Evolutionary conservation across 2,797 vertebrate species (phyloP).

Genomic region (Acrocephalus scirpaceus): DNA sequence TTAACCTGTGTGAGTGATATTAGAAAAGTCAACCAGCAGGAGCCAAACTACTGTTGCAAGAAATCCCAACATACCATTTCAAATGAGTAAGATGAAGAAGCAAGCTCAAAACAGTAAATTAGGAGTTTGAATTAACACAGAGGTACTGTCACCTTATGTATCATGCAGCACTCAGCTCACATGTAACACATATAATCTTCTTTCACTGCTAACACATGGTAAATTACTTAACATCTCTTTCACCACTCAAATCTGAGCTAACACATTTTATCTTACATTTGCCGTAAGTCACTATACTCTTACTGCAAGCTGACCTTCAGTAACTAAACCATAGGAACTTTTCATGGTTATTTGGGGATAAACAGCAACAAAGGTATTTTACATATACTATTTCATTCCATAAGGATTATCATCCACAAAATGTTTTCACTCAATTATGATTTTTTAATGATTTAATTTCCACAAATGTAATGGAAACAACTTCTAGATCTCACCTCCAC

Average conservation of each 20-base stretch:
- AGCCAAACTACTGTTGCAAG: background rate
- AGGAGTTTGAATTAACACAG: background rate
- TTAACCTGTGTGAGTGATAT: background rate
- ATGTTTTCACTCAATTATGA: background rate
- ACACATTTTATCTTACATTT: background rate
- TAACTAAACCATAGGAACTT: background rate
- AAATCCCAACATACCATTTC: background rate
- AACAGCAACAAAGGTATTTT: background rate
- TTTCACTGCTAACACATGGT: background rate
- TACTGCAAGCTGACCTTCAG: background rate
- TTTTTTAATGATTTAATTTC: background rate
- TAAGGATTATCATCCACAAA: background rate
- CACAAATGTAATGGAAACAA: background rate
- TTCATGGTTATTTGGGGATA: background rate
- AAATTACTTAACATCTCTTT: background rate
- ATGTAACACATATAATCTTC: background rate
- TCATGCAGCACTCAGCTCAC: background rate
- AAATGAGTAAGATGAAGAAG: background rate
- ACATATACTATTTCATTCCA: background rate
- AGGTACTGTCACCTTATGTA: background rate
- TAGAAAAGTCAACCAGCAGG: background rate
- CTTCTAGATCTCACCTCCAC: slow-evolving; percentile 82
- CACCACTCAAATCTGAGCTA: background rate
- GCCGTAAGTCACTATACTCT: background rate
- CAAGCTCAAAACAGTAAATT: background rate